Evolutionary conservation across 2,113 vertebrate genomes (phyloP).

Genomic region (Vulpes lagopus): DNA sequence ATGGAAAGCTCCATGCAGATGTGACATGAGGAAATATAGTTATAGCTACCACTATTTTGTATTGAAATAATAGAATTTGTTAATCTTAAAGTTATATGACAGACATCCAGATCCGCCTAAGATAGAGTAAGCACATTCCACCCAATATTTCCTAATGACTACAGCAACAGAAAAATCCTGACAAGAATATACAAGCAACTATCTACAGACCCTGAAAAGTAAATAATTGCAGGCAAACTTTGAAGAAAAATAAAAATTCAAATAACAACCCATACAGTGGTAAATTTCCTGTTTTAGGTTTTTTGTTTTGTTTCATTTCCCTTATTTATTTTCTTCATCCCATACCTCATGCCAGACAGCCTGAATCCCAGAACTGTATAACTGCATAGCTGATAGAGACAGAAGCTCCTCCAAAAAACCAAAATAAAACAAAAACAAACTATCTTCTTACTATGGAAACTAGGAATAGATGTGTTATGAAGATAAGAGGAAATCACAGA

Average conservation of each 20-base stretch:
- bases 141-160: background rate
- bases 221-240: background rate
- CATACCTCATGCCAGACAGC: background rate
- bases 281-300: background rate
- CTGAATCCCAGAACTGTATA: background rate
- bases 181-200: background rate
- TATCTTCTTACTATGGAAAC: background rate
- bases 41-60: background rate
- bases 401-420: background rate
- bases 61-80: background rate
- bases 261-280: background rate
- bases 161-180: background rate
- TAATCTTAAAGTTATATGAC: background rate
- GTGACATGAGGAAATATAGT: slow-evolving; percentile 1
- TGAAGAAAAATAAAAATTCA: background rate
- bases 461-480: background rate
- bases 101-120: background rate
- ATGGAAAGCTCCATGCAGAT: background rate
- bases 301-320: background rate
- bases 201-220: background rate
- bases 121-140: background rate
- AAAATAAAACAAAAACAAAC: background rate
- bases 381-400: background rate
- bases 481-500: background rate
- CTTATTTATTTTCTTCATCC: background rate